These are phyloP conservation scores for Stenotaenia linearis DNA, from an alignment of 2,888 invertebrate genomes.

Conservation along the genomic window DNA sequence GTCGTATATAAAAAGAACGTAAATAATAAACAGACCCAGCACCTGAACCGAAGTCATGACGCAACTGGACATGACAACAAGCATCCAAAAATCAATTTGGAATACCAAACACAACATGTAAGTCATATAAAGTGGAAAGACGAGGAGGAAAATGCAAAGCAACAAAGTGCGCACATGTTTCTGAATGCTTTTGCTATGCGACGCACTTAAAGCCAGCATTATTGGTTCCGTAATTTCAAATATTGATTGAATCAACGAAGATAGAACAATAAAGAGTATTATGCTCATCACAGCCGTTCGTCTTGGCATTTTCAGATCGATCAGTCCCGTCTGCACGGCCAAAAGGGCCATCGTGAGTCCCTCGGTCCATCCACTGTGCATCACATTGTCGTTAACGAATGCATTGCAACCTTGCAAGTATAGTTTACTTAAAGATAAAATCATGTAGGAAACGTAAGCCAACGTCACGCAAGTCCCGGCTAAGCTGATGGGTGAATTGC, in stretches of 20 bases:
- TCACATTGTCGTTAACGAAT: conserved; percentile 44
- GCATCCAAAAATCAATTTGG: conserved; percentile 51
- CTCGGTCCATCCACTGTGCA: conserved; percentile 52
- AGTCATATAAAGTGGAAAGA: conserved; percentile 50
- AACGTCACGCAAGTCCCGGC: conserved; percentile 52
- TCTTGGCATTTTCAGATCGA: conserved; percentile 51
- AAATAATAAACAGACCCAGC: conserved; percentile 51
- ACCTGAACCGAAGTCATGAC: conserved; percentile 52
- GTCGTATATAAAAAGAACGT: conserved; percentile 52
- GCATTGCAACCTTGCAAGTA: conserved; percentile 48
- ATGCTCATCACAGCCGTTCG: conserved; percentile 53
- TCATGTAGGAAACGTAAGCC: conserved; percentile 49
- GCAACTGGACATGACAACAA: conserved; percentile 53
- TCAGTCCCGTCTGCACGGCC: conserved; percentile 52
- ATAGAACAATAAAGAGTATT: conserved; percentile 53
- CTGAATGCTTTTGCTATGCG: conserved; percentile 45
- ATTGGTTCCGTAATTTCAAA: conserved; percentile 54
- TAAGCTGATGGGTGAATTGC: conserved; percentile 52
- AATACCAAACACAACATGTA: conserved; percentile 49
- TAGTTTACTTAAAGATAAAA: conserved; percentile 48
- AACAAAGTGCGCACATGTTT: conserved; percentile 48
- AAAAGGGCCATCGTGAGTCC: conserved; percentile 53
- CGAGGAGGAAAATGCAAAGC: conserved; percentile 48
- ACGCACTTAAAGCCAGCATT: conserved; percentile 51
- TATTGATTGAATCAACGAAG: conserved; percentile 54